Percentiles rank a stretch among this genome's conserved stretches.
Conservation (phyloP, 2,113 vertebrate genomes). For the Cichladusa arquata region DNA sequence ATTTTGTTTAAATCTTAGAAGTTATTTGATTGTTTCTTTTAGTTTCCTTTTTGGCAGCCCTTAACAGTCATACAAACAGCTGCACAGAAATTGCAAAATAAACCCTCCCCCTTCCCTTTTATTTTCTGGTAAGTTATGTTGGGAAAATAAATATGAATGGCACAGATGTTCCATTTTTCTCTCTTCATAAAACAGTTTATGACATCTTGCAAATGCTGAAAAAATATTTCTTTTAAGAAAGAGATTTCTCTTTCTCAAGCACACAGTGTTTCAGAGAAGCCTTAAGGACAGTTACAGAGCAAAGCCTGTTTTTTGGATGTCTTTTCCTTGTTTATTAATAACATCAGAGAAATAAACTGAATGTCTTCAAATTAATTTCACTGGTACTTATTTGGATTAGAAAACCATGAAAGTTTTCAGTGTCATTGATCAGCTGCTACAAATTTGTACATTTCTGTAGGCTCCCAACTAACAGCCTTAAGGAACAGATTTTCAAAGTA, state of each 20-base stretch:
- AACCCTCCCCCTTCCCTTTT: constrained; percentile 11
- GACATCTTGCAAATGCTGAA: constrained; percentile 42
- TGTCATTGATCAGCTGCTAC: not conserved
- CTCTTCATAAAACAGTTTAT: constrained; percentile 41
- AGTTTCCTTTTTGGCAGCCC: constrained; percentile 12
- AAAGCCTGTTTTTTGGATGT: not conserved
- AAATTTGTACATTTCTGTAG: not conserved
- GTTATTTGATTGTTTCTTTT: constrained; percentile 38
- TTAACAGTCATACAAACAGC: constrained; percentile 23
- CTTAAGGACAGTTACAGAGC: not conserved
- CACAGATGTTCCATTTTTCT: constrained; percentile 46
- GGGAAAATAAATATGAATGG: constrained; percentile 64
- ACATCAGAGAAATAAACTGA: not conserved
- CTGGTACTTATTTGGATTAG: not conserved
- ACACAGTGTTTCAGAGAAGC: not conserved
- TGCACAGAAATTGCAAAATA: constrained; percentile 46
- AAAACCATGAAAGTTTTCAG: not conserved
- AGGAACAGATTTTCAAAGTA: not conserved
- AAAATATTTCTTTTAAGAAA: constrained; percentile 33
- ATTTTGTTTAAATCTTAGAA: constrained; percentile 40
- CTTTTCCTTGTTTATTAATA: not conserved
- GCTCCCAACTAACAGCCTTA: not conserved
- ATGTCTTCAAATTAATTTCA: not conserved
- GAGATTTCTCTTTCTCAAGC: constrained; percentile 15
- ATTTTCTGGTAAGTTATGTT: constrained; percentile 54